Evolutionary conservation across 2,797 vertebrate species (phyloP).

Genomic region (Pseudomugil gertrudae): DNA sequence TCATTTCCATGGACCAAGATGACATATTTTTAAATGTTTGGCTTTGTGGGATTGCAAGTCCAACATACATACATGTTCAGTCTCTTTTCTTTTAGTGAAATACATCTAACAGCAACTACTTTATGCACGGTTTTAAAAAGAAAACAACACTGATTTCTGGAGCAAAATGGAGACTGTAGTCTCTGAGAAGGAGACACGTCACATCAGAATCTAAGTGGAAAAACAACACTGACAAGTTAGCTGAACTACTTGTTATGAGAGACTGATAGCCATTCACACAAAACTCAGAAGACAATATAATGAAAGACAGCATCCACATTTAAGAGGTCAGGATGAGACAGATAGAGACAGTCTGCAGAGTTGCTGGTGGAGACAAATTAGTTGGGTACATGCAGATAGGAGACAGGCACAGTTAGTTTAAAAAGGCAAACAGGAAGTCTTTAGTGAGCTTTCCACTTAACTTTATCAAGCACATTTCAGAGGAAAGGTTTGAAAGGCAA

Average conservation of each 20-base stretch:
- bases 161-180: neutral
- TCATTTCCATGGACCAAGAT: neutral
- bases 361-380: conserved; percentile 26
- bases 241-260: conserved; percentile 34
- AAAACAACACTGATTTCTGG: neutral
- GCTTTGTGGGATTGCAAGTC: neutral
- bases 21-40: neutral
- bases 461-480: conserved; percentile 22
- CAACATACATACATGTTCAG: neutral
- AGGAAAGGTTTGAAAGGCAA: conserved; percentile 1
- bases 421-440: conserved; percentile 40
- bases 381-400: conserved; percentile 26
- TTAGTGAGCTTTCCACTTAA: conserved; percentile 13
- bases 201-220: conserved; percentile 36
- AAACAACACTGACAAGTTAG: conserved; percentile 32
- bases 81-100: neutral
- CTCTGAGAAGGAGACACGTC: neutral
- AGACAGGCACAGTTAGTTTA: conserved; percentile 25
- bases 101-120: neutral
- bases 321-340: conserved; percentile 21
- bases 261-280: conserved; percentile 1
- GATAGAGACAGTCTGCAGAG: conserved; percentile 22
- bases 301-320: conserved; percentile 19
- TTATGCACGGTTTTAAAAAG: neutral
- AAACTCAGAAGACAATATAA: conserved; percentile 29